phyloP scores from a whole-genome alignment of 2,797 vertebrate genomes.

The Menidia menidia region DNA sequence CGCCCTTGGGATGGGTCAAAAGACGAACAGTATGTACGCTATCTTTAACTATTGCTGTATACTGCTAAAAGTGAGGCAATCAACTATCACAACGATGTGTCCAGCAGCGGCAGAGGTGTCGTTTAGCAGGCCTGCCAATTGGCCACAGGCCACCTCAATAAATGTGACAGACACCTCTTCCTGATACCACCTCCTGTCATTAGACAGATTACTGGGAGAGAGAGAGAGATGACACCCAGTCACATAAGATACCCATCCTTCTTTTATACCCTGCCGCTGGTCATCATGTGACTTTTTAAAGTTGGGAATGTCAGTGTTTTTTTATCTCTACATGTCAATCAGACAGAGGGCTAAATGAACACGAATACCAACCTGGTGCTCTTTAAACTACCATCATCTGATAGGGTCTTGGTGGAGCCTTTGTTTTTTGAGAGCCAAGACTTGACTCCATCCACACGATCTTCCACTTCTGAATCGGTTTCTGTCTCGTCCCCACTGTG shows the following conservation, averaged over 20 bases:
- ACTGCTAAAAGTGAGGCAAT: conserved; percentile 65
- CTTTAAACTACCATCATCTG: conserved; percentile 92
- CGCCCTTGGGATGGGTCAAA: conserved; percentile 59
- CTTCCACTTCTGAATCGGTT: conserved; percentile 94
- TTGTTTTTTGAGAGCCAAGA: conserved; percentile 98
- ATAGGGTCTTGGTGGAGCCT: conserved; percentile 88
- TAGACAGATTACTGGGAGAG: conserved; percentile 75
- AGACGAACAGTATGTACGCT: conserved; percentile 38
- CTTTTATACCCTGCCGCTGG: conserved; percentile 65
- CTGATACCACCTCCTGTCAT: conserved; percentile 74
- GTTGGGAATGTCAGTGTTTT: conserved; percentile 35
- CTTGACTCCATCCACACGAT: conserved; percentile 96
- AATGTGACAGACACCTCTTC: conserved; percentile 77
- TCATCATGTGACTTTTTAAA: conserved; percentile 54
- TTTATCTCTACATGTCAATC: conserved; percentile 49
- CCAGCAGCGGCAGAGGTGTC: conserved; percentile 66
- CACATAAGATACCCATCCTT: conserved; percentile 74
- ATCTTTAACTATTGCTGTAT: conserved; percentile 47
- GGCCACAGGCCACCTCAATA: conserved; percentile 81
- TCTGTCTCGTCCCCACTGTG: conserved; percentile 93
- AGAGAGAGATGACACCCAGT: conserved; percentile 74
- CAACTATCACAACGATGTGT: conserved; percentile 70
- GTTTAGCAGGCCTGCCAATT: conserved; percentile 80
- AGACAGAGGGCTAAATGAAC: conserved; percentile 51
- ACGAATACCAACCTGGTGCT: conserved; percentile 88